These are phyloP conservation scores for Styela plicata DNA, from an alignment of 23 tunicate species.

Conservation along the genomic window DNA sequence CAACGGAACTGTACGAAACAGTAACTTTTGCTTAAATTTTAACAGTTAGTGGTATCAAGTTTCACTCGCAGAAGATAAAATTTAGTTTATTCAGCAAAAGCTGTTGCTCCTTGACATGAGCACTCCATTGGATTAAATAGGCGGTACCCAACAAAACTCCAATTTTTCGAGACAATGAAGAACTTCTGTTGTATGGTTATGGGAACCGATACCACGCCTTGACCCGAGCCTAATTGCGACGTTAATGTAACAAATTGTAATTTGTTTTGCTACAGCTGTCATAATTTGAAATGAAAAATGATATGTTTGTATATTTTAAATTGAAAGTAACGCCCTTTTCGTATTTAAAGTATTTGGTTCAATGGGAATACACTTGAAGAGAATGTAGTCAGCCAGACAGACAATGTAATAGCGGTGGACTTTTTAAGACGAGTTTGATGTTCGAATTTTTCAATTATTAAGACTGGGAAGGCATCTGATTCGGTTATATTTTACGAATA, in stretches of 20 bases:
- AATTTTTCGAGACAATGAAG: too few relatives aligned
- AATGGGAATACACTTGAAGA: neutral
- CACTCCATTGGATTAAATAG: neutral
- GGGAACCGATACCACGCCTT: neutral
- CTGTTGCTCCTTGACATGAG: neutral
- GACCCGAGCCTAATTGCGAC: neutral
- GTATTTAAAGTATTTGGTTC: neutral
- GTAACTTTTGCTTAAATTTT: too few relatives aligned
- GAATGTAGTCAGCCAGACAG: too few relatives aligned
- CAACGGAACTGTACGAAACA: too few relatives aligned
- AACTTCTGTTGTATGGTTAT: neutral
- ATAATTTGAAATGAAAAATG: neutral
- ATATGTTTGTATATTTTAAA: neutral
- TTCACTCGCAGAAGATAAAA: neutral
- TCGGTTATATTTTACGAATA: too few relatives aligned
- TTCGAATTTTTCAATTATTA: too few relatives aligned
- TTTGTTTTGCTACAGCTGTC: neutral
- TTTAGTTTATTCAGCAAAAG: neutral
- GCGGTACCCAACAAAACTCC: too few relatives aligned
- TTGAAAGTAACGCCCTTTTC: neutral
- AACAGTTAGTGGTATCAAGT: too few relatives aligned
- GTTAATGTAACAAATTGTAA: too few relatives aligned
- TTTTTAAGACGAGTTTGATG: too few relatives aligned
- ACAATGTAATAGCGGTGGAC: too few relatives aligned
- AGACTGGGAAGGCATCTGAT: too few relatives aligned